A percentile compares a stretch with the other conserved stretches of the same genome.
These are phyloP conservation scores for Philereme vetulata DNA, from an alignment of 2,888 invertebrate genomes.

Conservation along the genomic window DNA sequence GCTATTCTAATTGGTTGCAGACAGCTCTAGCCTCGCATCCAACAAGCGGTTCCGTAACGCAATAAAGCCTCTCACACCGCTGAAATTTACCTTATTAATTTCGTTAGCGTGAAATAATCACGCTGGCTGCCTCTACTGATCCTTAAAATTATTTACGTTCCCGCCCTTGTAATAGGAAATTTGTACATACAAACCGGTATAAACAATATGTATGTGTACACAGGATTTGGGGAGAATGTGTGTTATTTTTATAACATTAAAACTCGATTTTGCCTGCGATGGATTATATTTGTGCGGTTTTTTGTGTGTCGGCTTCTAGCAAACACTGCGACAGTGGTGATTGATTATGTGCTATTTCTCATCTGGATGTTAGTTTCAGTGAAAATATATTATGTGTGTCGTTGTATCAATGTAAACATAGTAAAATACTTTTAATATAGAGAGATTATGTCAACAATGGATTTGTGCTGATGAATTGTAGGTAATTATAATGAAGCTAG, in stretches of 20 bases:
- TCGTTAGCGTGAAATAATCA: constrained; percentile 72
- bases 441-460: no score
- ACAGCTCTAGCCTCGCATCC: constrained; percentile 52
- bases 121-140: constrained; percentile 63
- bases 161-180: constrained; percentile 49
- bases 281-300: constrained; percentile 28
- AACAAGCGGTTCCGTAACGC: constrained; percentile 63
- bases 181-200: constrained; percentile 35
- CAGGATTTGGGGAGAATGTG: constrained; percentile 26
- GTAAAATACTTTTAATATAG: not conserved
- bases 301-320: constrained; percentile 22
- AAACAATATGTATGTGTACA: constrained; percentile 30
- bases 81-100: constrained; percentile 75
- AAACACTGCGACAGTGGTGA: constrained; percentile 33
- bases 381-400: constrained; percentile 13
- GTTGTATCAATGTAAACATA: not conserved
- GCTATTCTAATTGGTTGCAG: constrained; percentile 5
- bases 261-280: constrained; percentile 28
- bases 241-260: constrained; percentile 33
- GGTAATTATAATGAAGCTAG: no score
- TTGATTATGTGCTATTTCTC: constrained; percentile 32
- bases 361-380: constrained; percentile 30
- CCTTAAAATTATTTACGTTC: constrained; percentile 70
- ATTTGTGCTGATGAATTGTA: no score
- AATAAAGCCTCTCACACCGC: constrained; percentile 61